Evolutionary conservation across 2,797 vertebrate species (phyloP).

Genomic region (Sebastes kiyomatsui): DNA sequence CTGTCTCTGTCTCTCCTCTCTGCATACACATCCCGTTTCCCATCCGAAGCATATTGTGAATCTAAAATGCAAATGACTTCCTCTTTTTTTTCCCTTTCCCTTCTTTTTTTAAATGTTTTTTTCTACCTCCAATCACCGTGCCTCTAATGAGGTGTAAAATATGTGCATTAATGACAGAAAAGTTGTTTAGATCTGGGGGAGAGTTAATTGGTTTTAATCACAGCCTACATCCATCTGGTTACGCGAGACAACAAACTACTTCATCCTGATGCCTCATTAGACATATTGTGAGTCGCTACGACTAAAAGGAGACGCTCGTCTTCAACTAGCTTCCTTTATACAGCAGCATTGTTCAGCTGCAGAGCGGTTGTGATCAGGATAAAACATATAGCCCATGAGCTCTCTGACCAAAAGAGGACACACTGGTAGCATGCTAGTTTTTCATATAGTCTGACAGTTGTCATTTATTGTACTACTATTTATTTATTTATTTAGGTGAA

Average conservation of each 20-base stretch:
- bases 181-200: slow-evolving; percentile 93
- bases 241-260: slow-evolving; percentile 93
- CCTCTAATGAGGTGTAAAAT: slow-evolving; percentile 91
- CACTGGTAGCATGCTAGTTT: background rate
- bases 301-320: slow-evolving; percentile 53
- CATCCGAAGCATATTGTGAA: slow-evolving; percentile 78
- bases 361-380: background rate
- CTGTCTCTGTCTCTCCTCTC: slow-evolving; percentile 35
- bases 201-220: slow-evolving; percentile 97
- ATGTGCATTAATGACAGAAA: slow-evolving; percentile 89
- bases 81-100: slow-evolving; percentile 20
- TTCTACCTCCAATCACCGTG: slow-evolving; percentile 77
- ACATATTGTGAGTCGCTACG: slow-evolving; percentile 84
- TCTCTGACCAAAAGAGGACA: background rate
- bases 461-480: too few species aligned
- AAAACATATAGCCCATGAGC: accelerated
- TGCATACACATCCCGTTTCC: slow-evolving; percentile 52
- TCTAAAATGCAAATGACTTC: slow-evolving; percentile 86
- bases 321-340: slow-evolving; percentile 6
- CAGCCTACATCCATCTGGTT: slow-evolving; percentile 93
- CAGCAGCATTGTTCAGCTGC: background rate
- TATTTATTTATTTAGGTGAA: too few species aligned
- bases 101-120: background rate
- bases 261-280: slow-evolving; percentile 90
- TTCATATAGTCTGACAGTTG: background rate